Conservation (phyloP, 2,888 invertebrate genomes). For the Drosophila prolongata region DNA sequence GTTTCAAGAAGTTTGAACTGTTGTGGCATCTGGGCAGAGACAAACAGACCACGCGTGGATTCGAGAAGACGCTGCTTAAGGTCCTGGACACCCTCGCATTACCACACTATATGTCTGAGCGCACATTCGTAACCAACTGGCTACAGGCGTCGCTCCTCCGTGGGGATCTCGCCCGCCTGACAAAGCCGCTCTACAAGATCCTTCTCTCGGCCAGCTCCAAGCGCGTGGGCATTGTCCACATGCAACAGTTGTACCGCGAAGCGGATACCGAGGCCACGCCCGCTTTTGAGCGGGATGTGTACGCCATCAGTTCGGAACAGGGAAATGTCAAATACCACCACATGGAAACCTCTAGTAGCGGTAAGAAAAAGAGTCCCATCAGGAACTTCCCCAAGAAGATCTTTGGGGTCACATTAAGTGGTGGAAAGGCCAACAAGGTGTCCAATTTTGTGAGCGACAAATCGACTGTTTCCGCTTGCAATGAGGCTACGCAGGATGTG, state of each 20-base stretch:
- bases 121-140: slow-evolving; percentile 90
- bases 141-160: slow-evolving; percentile 89
- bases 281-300: slow-evolving; percentile 87
- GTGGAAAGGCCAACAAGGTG: slow-evolving; percentile 83
- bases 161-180: slow-evolving; percentile 91
- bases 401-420: slow-evolving; percentile 84
- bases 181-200: slow-evolving; percentile 91
- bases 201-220: slow-evolving; percentile 92
- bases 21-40: slow-evolving; percentile 92
- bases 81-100: slow-evolving; percentile 85
- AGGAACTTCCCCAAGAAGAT: slow-evolving; percentile 84
- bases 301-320: slow-evolving; percentile 92
- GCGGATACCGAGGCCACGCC: slow-evolving; percentile 70
- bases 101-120: slow-evolving; percentile 83
- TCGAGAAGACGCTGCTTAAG: slow-evolving; percentile 89
- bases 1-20: slow-evolving; percentile 84
- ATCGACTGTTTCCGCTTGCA: slow-evolving; percentile 41
- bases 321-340: slow-evolving; percentile 88
- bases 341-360: slow-evolving; percentile 75
- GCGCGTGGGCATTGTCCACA: slow-evolving; percentile 91
- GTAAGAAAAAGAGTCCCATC: slow-evolving; percentile 84
- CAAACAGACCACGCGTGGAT: slow-evolving; percentile 85
- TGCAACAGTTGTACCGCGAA: slow-evolving; percentile 86
- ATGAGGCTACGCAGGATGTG: slow-evolving; percentile 50
- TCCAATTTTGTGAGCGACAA: slow-evolving; percentile 84